Evolutionary conservation across 1,140 invertebrate species (phyloP).

Genomic region (Drosophila arawakana): DNA sequence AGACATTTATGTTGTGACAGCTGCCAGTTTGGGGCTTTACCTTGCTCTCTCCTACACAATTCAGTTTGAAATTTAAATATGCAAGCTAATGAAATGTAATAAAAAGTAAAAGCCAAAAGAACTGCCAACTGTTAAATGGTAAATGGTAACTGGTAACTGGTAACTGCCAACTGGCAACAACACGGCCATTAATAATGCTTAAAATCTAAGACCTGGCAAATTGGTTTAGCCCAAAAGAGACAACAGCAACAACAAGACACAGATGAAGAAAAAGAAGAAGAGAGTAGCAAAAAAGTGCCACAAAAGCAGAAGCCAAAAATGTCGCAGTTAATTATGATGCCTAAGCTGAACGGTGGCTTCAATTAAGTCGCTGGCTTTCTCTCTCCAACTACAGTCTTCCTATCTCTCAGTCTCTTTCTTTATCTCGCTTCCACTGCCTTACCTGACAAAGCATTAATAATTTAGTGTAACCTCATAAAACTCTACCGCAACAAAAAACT

Average conservation of each 20-base stretch:
- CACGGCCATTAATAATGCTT: slow-evolving; percentile 73
- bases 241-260: not conserved
- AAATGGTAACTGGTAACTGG: slow-evolving; percentile 7
- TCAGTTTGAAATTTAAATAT: slow-evolving; percentile 42
- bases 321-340: slow-evolving; percentile 76
- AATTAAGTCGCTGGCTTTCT: not conserved
- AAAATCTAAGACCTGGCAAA: slow-evolving; percentile 80
- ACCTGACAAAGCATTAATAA: slow-evolving; percentile 66
- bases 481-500: slow-evolving; percentile 14
- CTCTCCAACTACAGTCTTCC: not conserved
- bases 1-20: slow-evolving; percentile 52
- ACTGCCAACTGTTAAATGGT: slow-evolving; percentile 15
- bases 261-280: not conserved
- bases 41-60: not conserved
- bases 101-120: slow-evolving; percentile 44
- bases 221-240: slow-evolving; percentile 63
- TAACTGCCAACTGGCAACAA: slow-evolving; percentile 22
- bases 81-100: slow-evolving; percentile 50
- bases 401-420: not conserved
- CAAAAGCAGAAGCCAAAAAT: slow-evolving; percentile 57
- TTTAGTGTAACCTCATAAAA: slow-evolving; percentile 36
- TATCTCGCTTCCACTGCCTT: not conserved
- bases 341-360: slow-evolving; percentile 48
- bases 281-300: slow-evolving; percentile 23
- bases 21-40: slow-evolving; percentile 39